phyloP scores from a whole-genome alignment of 2,113 vertebrate species.

The Plecotus auritus region DNA sequence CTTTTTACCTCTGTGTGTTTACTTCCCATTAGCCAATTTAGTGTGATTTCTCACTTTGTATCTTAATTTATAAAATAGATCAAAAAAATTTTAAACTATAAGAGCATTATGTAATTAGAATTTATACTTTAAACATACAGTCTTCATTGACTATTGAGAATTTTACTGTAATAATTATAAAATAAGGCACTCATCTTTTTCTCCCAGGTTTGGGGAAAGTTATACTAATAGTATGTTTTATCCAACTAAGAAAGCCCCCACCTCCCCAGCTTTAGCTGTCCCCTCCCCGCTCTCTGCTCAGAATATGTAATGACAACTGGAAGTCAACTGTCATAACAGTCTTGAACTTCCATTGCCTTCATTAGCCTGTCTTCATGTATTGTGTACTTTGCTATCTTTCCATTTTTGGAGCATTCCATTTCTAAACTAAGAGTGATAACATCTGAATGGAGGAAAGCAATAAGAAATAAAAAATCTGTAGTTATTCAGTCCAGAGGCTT shows the following conservation, averaged over 20 bases:
- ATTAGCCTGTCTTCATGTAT: background rate
- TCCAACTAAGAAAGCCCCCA: background rate
- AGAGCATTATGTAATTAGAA: background rate
- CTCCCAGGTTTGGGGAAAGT: background rate
- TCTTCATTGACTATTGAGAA: background rate
- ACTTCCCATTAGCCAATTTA: background rate
- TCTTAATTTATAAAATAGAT: background rate
- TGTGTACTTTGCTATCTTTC: background rate
- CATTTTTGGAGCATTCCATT: background rate
- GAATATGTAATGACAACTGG: background rate
- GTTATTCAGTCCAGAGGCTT: background rate
- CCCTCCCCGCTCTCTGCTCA: background rate
- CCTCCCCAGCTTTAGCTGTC: background rate
- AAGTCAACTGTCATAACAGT: fast-evolving
- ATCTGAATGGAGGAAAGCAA: background rate
- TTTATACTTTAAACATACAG: background rate
- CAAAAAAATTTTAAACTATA: background rate
- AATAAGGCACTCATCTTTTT: background rate
- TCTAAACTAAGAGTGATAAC: background rate
- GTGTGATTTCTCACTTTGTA: background rate
- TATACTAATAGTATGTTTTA: background rate
- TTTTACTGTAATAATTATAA: background rate
- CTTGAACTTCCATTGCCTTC: fast-evolving
- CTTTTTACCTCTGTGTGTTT: background rate
- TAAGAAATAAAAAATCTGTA: background rate